phyloP scores from a whole-genome alignment of 2,888 invertebrate species.

The Habroteleia sp. region DNA sequence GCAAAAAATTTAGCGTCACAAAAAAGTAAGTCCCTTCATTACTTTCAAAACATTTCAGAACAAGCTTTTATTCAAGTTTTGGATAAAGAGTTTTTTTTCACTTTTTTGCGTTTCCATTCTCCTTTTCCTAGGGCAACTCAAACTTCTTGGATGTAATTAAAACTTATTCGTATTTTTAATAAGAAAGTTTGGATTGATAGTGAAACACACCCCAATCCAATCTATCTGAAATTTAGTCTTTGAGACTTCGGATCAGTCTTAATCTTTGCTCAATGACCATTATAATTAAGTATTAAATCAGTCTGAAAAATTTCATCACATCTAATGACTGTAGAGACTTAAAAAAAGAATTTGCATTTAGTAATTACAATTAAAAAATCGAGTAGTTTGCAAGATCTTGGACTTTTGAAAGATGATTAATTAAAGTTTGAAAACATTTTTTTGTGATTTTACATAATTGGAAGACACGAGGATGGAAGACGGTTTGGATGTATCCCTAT shows the following conservation, averaged over 20 bases:
- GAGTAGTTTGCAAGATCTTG: too few species aligned
- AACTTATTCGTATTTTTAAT: slow-evolving; percentile 36
- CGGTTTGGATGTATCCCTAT: neutral
- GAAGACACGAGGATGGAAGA: slow-evolving; percentile 18
- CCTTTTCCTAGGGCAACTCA: slow-evolving; percentile 12
- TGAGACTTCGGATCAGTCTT: slow-evolving; percentile 53
- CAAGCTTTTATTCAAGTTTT: too few species aligned
- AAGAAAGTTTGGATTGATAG: slow-evolving; percentile 41
- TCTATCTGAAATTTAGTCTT: slow-evolving; percentile 46
- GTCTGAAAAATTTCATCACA: slow-evolving; percentile 15
- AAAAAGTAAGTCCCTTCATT: too few species aligned
- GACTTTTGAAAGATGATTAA: too few species aligned
- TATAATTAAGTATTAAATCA: slow-evolving; percentile 19
- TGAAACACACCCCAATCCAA: slow-evolving; percentile 23
- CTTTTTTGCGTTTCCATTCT: slow-evolving; percentile 25
- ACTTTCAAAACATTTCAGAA: too few species aligned
- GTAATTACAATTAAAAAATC: neutral
- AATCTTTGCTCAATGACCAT: slow-evolving; percentile 31
- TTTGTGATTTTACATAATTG: slow-evolving; percentile 7
- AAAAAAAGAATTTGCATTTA: neutral
- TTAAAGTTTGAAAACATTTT: neutral
- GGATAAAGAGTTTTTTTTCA: too few species aligned
- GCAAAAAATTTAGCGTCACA: too few species aligned
- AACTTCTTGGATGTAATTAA: slow-evolving; percentile 34
- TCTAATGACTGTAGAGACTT: slow-evolving; percentile 1